Conservation (phyloP, 2,797 vertebrate genomes). For the Pelochelys cantorii region DNA sequence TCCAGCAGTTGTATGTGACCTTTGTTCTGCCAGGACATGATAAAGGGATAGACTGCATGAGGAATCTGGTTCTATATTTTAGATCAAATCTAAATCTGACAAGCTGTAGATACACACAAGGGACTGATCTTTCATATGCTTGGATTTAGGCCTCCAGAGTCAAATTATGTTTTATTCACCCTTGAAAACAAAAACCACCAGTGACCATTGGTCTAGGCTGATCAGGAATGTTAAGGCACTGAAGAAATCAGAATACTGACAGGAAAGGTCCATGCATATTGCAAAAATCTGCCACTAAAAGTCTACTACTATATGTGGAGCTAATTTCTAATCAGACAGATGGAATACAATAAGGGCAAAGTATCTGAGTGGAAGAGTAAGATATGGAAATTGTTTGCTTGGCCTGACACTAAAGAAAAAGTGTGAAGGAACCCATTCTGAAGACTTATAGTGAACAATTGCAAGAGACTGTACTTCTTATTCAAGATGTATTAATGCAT, state of each 20-base stretch:
- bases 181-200: not conserved
- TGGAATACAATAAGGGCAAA: not conserved
- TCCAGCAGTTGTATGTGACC: not conserved
- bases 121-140: not conserved
- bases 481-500: not conserved
- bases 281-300: not conserved
- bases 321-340: not conserved
- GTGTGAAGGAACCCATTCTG: not conserved
- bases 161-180: not conserved
- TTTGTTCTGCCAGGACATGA: not conserved
- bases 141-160: not conserved
- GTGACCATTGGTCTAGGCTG: not conserved
- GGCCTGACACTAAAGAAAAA: not conserved
- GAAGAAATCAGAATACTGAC: not conserved
- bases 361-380: not conserved
- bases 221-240: not conserved
- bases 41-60: not conserved
- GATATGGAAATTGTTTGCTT: not conserved
- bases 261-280: not conserved
- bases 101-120: not conserved
- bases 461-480: not conserved
- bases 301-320: not conserved
- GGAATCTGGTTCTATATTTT: not conserved
- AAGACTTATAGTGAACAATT: not conserved
- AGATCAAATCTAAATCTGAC: not conserved